Percentiles rank a stretch among this genome's conserved stretches.
Conservation (phyloP, 2,888 invertebrate species). For the Hirtodrosophila confusa region DNA sequence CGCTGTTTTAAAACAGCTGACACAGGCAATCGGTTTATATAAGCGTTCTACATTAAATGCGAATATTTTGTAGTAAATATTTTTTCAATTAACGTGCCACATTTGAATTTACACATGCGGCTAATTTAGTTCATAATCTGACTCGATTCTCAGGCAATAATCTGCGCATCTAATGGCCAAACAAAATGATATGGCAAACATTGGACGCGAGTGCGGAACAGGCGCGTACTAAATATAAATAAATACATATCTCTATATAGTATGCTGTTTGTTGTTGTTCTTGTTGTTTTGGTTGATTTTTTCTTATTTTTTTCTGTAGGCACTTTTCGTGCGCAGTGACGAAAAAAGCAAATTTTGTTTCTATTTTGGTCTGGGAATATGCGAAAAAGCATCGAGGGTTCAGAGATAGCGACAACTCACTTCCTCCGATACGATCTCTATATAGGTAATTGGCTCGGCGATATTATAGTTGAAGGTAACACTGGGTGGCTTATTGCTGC, state of each 20-base stretch:
- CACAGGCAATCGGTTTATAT: slow-evolving; percentile 16
- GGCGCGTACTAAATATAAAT: slow-evolving; percentile 53
- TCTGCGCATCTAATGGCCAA: slow-evolving; percentile 39
- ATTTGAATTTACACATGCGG: slow-evolving; percentile 6
- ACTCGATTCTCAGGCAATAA: slow-evolving; percentile 33
- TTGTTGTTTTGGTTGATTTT: slow-evolving; percentile 11
- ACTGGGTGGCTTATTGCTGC: slow-evolving; percentile 57
- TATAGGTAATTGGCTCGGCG: slow-evolving; percentile 75
- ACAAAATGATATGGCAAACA: slow-evolving; percentile 30
- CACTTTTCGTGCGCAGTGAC: slow-evolving; percentile 43
- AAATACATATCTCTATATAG: slow-evolving; percentile 44
- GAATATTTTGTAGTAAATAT: neutral
- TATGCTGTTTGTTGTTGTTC: slow-evolving; percentile 45
- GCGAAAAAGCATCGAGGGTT: slow-evolving; percentile 50
- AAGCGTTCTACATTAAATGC: neutral
- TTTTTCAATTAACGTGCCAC: slow-evolving; percentile 22
- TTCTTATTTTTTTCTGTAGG: slow-evolving; percentile 16
- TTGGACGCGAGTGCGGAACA: slow-evolving; percentile 19
- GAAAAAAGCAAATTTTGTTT: slow-evolving; percentile 46
- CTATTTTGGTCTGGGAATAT: slow-evolving; percentile 58
- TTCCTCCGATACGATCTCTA: slow-evolving; percentile 78
- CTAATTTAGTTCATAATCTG: slow-evolving; percentile 24
- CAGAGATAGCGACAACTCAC: slow-evolving; percentile 65
- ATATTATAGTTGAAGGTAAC: slow-evolving; percentile 78
- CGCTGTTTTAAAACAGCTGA: slow-evolving; percentile 1